Evolutionary conservation across 2,797 vertebrate genomes (phyloP), one percentile per base, ranked within the genome.

Genomic region (Chaetodon trifasciatus): DNA sequence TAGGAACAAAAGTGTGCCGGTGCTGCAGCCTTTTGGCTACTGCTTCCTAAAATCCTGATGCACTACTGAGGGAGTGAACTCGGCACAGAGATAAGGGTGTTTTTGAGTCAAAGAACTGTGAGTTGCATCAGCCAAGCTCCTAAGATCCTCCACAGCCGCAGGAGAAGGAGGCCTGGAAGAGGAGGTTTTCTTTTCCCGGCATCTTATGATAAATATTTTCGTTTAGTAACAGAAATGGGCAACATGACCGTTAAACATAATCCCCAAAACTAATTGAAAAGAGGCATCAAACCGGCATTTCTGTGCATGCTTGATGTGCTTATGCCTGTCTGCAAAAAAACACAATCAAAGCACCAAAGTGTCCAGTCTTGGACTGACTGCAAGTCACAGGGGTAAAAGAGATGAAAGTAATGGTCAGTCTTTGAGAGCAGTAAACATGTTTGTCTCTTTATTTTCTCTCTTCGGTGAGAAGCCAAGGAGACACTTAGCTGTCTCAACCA

Each of bases 401-500:
- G 60, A 70, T 78, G 32, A 74, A 69, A 77, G 50, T 35, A 61
- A 76, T 58, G 44, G 63, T 68, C 46, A 8, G 0, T 49, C 24
- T 62, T 66, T 16, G 21, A 61, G 44, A 84, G 53, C 50, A 49
- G 37, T 15, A 62, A 75, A 52, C 16, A 64, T 19, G 16, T 72
- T 73, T 71, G 46, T 66, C 42, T 52, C 32, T 76, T 15, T 52
- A 44, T 60, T 70, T 60, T 62, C 39, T 76, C 15, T 58, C 39
- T 62, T 19, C 66, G 76, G 35, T 57, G 46, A 81, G 47, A 81
- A 64, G 65, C 60, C 81, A 68, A 70, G 56, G 55, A 82, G 64
- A 73, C 62, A 75, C 89, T 78, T 71, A 85, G 57, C 23, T 55
- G 69, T 81, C 50, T 74, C 60, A 73, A 62, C 53, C 70, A 49